phyloP scores from a whole-genome alignment of 2,113 vertebrate species.

The Cettia cetti region DNA sequence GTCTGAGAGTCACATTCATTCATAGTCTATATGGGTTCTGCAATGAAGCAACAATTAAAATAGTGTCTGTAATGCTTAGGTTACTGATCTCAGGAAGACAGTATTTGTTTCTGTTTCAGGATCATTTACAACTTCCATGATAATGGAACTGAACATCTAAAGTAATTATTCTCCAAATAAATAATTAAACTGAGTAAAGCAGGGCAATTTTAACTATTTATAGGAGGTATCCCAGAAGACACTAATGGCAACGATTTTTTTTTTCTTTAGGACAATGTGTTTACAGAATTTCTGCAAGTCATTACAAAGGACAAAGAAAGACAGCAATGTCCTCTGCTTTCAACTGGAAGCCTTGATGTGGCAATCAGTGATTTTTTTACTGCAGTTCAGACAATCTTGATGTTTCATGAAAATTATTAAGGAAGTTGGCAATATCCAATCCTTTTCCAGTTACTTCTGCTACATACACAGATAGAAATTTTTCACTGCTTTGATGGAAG shows the following conservation, averaged over 20 bases:
- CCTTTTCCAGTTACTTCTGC: neutral
- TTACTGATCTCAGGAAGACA: neutral
- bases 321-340: neutral
- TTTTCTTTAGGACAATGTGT: neutral
- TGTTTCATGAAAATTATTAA: neutral
- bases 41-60: neutral
- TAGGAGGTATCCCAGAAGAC: neutral
- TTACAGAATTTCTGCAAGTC: neutral
- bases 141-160: conserved; percentile 4
- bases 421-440: neutral
- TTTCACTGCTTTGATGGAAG: neutral
- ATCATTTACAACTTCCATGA: neutral
- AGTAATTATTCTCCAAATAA: conserved; percentile 43
- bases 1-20: neutral
- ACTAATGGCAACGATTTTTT: neutral
- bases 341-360: neutral
- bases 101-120: neutral
- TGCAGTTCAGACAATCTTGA: neutral
- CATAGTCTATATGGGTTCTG: neutral
- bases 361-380: neutral
- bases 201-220: conserved; percentile 40
- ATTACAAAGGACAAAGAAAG: neutral
- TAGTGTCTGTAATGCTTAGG: neutral
- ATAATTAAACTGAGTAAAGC: conserved; percentile 27
- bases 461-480: neutral